Base-by-base conservation (phyloP, 2,888 invertebrate genomes). In the Diabrotica balteata region DNA sequence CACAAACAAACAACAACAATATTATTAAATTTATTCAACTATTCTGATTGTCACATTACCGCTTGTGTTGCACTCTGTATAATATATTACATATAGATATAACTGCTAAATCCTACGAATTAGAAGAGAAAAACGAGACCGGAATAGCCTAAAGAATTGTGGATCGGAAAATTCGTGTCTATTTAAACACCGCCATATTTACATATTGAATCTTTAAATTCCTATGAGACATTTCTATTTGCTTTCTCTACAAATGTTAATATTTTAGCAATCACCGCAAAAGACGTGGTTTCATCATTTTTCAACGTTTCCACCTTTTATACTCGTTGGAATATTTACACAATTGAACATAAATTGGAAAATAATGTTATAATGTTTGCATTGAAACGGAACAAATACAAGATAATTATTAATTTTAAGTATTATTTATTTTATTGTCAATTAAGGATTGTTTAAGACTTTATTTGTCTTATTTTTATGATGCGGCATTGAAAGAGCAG, bases 311-410 rank as follows among this genome's bases (percentile, higher is more conserved):
- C 71, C 67, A 71, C 67, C 71, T 72, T 70, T 72, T 59, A 67
- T 44, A 63, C 32, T 45, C 50, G 53, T 22, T 51, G 52, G 76
- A 75, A 76, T 75, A 75, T 76, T 75, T 76, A 73, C 75, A 72
- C 73, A 75, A 74, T 72, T 72, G 70, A 71, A 68, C 70, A 71
- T 74, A 75, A 75, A 76, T 74, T 75, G 75, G 70, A 75, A 74
- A 76, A 74, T 75, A 73, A 65, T 76, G 75, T 76, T 72, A 75
- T 72, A 73, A 75, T 74, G 74, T 75, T 71, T 72, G 72, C 71
- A 70, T 70, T 71, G 66, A 68, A 73, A 68, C 76, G 76, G 76
- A 76, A 76, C 76, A 76, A 76, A 76, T 70, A 76, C 70, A 58
- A 73, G 75, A 76, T 76, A 73, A 75, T 73, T 61, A 70, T 72